A percentile compares a stretch with the other conserved stretches of the same genome.
Evolutionary conservation across 2,113 vertebrate genomes (phyloP).

Genomic region (Mustela nigripes): DNA sequence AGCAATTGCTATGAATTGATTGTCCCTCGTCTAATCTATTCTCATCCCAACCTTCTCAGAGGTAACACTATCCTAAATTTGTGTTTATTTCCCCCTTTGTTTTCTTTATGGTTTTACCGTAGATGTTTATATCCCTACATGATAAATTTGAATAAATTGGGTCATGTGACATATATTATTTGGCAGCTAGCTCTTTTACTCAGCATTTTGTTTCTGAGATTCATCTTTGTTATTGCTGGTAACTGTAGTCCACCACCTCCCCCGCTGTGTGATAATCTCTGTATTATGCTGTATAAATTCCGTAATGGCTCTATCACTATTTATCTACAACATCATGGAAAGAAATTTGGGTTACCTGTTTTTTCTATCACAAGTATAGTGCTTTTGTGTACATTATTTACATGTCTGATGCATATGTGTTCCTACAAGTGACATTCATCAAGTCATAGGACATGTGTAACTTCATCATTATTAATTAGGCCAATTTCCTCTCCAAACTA

Average conservation of each 20-base stretch:
- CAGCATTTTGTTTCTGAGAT: not conserved
- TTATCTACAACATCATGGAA: not conserved
- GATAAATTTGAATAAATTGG: not conserved
- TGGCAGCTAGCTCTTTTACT: not conserved
- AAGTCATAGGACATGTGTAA: not conserved
- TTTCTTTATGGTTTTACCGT: not conserved
- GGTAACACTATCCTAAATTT: not conserved
- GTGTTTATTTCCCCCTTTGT: not conserved
- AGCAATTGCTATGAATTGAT: not conserved
- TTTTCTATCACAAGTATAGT: not conserved
- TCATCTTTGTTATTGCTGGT: not conserved
- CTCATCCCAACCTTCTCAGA: not conserved
- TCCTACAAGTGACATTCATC: not conserved
- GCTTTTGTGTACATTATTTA: not conserved
- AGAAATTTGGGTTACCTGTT: not conserved
- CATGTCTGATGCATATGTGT: not conserved
- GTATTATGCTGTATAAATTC: not conserved
- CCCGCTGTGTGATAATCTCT: not conserved
- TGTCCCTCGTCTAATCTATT: not conserved
- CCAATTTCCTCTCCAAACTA: not conserved
- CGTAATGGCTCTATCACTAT: not conserved
- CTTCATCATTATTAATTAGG: not conserved
- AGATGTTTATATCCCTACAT: not conserved
- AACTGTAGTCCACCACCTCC: not conserved
- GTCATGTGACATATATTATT: not conserved